Evolutionary conservation across 1,140 invertebrate species (phyloP), one percentile per base, ranked within the genome.

Genomic region (Drosophila ficusphila): DNA sequence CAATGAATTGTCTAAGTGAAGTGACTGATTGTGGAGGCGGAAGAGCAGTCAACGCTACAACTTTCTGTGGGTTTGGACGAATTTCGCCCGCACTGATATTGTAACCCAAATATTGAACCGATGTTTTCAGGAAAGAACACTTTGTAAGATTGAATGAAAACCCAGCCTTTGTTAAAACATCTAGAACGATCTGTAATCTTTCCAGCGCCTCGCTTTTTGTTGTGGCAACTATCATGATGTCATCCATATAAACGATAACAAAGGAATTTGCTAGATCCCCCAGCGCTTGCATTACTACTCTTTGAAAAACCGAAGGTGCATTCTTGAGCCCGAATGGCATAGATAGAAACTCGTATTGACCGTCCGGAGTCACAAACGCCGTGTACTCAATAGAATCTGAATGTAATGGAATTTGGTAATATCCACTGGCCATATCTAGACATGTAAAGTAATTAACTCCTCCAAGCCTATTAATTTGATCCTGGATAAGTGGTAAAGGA

Each of bases 11-110:
- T n/a, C n/a, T n/a, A n/a, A n/a, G n/a, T n/a, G n/a, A n/a, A n/a
- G n/a, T n/a, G n/a, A n/a, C n/a, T n/a, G n/a, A n/a, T n/a, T n/a
- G n/a, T n/a, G n/a, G n/a, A 58, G 42, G 21, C 21, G 8, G 16
- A 38, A 58, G 42, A 14, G 33, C 54, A 27, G 54, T 58, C 12
- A 48, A 38, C 31, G 54, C 41, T 18, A 39, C 51, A 42, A 42
- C 12, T 41, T 54, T 52, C 33, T 42, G 12, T 4, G 23, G 51
- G 36, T 54, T 54, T 31, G 51, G 51, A 29, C 51, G 51, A 54
- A 42, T 54, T 12, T 19, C 25, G 5, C 25, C 25, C 8, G 23
- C 11, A 14, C 52, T 91, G 77, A 54, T 89, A 91, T 29, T 48
- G 67, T 2, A 58, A 54, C 53, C 91, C 76, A 79, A 39, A 27